phyloP scores from a whole-genome alignment of 2,888 invertebrate species.

The Drosophila mimetica region DNA sequence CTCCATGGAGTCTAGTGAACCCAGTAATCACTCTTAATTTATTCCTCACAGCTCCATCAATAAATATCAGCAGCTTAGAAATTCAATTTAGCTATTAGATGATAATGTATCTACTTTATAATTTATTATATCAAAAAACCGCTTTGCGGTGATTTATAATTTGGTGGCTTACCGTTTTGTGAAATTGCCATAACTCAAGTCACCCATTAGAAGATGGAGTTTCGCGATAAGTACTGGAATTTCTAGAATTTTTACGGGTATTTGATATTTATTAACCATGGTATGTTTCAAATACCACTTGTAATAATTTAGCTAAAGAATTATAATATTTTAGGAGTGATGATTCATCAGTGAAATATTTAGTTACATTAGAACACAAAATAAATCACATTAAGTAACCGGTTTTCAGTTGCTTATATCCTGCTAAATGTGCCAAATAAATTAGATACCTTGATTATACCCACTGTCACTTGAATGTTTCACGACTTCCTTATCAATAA shows the following conservation, averaged over 20 bases:
- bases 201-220: slow-evolving; percentile 1
- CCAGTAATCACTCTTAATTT: background rate
- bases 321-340: no score
- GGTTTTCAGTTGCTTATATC: background rate
- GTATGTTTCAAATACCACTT: background rate
- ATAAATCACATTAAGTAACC: background rate
- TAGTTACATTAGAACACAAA: background rate
- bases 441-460: background rate
- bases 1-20: background rate
- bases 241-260: background rate
- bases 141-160: slow-evolving; percentile 2
- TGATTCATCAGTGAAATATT: background rate
- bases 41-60: background rate
- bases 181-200: slow-evolving; percentile 5
- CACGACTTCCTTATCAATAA: background rate
- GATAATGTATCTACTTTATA: background rate
- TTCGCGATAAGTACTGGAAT: slow-evolving; percentile 2
- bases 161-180: slow-evolving; percentile 1
- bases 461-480: background rate
- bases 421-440: background rate
- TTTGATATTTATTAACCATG: background rate
- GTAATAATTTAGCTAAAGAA: no score
- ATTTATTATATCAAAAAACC: background rate
- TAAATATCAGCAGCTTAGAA: background rate
- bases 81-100: slow-evolving; percentile 3